phyloP scores from a whole-genome alignment of 53 echinoderm and acorn worm genomes.

The Temnopleurus reevesii region DNA sequence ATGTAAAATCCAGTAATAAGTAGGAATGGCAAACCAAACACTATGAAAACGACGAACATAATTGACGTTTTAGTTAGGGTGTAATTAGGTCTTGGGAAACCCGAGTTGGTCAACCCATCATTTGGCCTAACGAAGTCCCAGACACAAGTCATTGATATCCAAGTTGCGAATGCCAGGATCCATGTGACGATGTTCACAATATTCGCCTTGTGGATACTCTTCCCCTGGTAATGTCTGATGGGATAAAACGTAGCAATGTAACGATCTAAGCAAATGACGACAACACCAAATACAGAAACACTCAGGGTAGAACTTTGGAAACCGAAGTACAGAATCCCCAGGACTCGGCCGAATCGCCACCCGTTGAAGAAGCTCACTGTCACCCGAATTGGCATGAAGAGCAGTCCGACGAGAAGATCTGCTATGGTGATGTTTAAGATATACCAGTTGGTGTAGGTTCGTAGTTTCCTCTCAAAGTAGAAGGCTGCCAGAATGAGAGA shows the following conservation, averaged over 20 bases:
- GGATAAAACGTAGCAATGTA: slow-evolving; percentile 44
- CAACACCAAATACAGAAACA: slow-evolving; percentile 6
- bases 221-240: slow-evolving; percentile 1
- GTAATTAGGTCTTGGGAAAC: neutral
- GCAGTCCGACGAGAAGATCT: neutral
- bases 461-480: neutral
- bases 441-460: neutral
- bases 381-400: neutral
- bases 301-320: neutral
- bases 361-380: neutral
- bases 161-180: neutral
- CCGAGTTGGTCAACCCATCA: neutral
- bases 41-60: neutral
- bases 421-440: neutral
- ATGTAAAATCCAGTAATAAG: neutral
- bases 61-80: neutral
- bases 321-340: neutral
- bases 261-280: slow-evolving; percentile 36
- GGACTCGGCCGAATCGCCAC: neutral
- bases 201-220: neutral
- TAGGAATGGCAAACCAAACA: neutral
- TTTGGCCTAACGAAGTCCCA: slow-evolving; percentile 1
- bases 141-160: neutral
- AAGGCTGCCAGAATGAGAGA: neutral
- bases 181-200: slow-evolving; percentile 1